Evolutionary conservation across 2,113 vertebrate species (phyloP).

Genomic region (Myrmecobius fasciatus): DNA sequence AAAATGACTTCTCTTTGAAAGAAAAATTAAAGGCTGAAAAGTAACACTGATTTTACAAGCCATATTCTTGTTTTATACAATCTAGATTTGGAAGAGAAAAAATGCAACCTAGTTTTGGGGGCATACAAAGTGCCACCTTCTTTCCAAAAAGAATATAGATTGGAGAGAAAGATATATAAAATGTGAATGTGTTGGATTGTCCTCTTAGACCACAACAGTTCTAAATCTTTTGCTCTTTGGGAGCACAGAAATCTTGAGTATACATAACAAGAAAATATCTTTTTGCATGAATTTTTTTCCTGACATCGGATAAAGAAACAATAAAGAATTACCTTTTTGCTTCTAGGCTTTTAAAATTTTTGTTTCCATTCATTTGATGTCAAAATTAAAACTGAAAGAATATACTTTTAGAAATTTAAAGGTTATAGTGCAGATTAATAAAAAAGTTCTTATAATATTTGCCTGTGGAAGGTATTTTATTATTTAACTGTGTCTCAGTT

Average conservation of each 20-base stretch:
- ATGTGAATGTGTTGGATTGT: neutral
- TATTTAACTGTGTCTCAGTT: constrained; percentile 42
- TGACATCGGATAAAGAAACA: constrained; percentile 6
- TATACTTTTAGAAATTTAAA: constrained; percentile 30
- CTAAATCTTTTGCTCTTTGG: neutral
- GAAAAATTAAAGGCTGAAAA: constrained; percentile 58
- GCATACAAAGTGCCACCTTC: neutral
- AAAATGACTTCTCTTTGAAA: constrained; percentile 48
- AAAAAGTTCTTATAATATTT: constrained; percentile 29
- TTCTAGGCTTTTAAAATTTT: constrained; percentile 38
- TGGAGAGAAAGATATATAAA: neutral
- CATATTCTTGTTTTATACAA: neutral
- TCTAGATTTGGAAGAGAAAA: neutral
- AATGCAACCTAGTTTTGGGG: neutral
- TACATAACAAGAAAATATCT: neutral
- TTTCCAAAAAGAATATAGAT: neutral
- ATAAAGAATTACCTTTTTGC: constrained; percentile 11
- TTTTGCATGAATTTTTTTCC: constrained; percentile 52
- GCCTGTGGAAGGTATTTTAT: constrained; percentile 30
- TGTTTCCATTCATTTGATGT: neutral
- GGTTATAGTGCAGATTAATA: constrained; percentile 11
- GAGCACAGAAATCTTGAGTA: neutral
- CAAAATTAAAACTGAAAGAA: constrained; percentile 36
- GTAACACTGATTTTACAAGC: constrained; percentile 32
- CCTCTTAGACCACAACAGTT: neutral